These are phyloP conservation scores for Ecliptopera silaceata DNA, from an alignment of 2,888 invertebrate species.

Conservation along the genomic window DNA sequence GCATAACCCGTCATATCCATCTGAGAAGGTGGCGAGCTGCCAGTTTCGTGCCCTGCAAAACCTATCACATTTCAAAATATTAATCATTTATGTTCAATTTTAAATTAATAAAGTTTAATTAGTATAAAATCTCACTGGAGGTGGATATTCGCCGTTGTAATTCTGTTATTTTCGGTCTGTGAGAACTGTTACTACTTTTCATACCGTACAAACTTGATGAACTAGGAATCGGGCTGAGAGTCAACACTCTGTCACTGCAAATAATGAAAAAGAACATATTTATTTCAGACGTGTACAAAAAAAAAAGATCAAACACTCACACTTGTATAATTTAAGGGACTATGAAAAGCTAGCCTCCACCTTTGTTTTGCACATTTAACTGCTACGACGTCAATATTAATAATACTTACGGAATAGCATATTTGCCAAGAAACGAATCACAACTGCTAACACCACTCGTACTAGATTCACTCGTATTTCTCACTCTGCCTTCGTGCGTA, in stretches of 20 bases:
- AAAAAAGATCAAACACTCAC: neutral
- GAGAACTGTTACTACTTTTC: slow-evolving; percentile 66
- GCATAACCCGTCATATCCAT: slow-evolving; percentile 91
- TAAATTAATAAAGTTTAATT: slow-evolving; percentile 13
- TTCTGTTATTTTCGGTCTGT: slow-evolving; percentile 74
- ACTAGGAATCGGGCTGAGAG: slow-evolving; percentile 94
- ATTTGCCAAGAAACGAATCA: slow-evolving; percentile 87
- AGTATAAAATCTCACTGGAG: slow-evolving; percentile 71
- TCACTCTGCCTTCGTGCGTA: slow-evolving; percentile 69
- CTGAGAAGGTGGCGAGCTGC: slow-evolving; percentile 85
- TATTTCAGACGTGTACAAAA: neutral
- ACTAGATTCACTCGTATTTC: slow-evolving; percentile 87
- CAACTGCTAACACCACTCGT: slow-evolving; percentile 93
- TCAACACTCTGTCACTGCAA: slow-evolving; percentile 87
- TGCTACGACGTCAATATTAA: neutral
- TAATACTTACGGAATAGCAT: slow-evolving; percentile 80
- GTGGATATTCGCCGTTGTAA: slow-evolving; percentile 81
- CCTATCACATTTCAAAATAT: slow-evolving; percentile 49
- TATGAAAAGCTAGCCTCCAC: neutral
- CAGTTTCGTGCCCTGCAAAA: slow-evolving; percentile 79
- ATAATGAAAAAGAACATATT: slow-evolving; percentile 15
- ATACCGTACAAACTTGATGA: slow-evolving; percentile 87
- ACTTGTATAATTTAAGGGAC: neutral
- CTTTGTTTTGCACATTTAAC: too few species aligned
- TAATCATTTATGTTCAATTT: slow-evolving; percentile 4